phyloP scores from a whole-genome alignment of 2,113 vertebrate genomes.

The Sinocyclocheilus anshuiensis region DNA sequence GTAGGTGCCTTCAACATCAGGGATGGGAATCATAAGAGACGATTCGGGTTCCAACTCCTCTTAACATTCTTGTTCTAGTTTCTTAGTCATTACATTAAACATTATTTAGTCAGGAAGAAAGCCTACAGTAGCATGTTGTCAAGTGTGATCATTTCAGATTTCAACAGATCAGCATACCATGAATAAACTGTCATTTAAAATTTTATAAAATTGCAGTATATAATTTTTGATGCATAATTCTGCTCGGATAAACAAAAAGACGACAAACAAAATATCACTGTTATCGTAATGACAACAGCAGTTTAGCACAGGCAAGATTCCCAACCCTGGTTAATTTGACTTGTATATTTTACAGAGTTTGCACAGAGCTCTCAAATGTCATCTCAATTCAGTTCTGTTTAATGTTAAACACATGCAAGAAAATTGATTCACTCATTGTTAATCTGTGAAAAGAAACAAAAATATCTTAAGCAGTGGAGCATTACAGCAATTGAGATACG shows the following conservation, averaged over 20 bases:
- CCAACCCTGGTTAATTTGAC: conserved; percentile 1
- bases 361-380: not conserved
- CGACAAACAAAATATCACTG: not conserved
- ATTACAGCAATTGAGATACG: conserved; percentile 25
- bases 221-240: too few relatives aligned
- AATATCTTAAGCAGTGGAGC: conserved; percentile 60
- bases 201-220: too few relatives aligned
- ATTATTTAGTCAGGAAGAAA: not conserved
- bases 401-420: conserved; percentile 59
- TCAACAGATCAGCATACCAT: too few relatives aligned
- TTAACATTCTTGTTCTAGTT: not conserved
- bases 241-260: too few relatives aligned
- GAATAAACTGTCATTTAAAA: too few relatives aligned
- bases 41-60: not conserved
- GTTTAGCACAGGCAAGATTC: not conserved
- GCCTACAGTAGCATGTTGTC: too few relatives aligned
- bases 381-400: not conserved
- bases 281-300: not conserved
- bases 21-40: not conserved
- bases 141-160: too few relatives aligned
- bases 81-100: not conserved
- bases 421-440: conserved; percentile 54
- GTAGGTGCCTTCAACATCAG: not conserved
- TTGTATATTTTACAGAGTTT: not conserved
- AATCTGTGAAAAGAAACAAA: conserved; percentile 57